Evolutionary conservation across 2,888 invertebrate species (phyloP).

Genomic region (Piscicola geometra): DNA sequence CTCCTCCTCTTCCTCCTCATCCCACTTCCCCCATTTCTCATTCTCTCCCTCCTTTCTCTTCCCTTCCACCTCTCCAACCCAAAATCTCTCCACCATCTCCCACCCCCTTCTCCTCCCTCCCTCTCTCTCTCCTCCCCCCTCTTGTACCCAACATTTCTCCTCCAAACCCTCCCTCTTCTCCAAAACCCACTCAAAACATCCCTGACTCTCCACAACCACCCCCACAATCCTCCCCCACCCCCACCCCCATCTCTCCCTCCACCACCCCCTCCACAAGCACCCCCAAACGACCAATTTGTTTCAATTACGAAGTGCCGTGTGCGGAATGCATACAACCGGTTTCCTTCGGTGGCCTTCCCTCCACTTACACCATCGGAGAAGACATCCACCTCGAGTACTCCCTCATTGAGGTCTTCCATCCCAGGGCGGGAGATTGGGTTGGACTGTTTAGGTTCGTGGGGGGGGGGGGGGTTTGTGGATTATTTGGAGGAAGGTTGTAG

Average conservation of each 20-base stretch:
- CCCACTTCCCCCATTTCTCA: too few species aligned
- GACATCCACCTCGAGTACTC: constrained; percentile 20
- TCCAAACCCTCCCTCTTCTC: too few species aligned
- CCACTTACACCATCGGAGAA: neutral
- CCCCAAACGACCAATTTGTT: constrained; percentile 12
- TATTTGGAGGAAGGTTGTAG: too few species aligned
- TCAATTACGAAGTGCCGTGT: constrained; percentile 31
- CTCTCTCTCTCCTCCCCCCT: too few species aligned
- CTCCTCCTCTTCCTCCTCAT: too few species aligned
- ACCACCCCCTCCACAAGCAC: neutral
- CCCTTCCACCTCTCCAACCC: too few species aligned
- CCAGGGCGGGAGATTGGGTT: constrained; percentile 27
- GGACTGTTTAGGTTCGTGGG: constrained; percentile 18
- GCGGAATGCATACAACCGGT: constrained; percentile 25
- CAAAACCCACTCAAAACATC: neutral
- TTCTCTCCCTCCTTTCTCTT: too few species aligned
- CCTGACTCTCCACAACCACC: neutral
- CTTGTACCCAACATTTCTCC: too few species aligned
- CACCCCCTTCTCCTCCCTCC: too few species aligned
- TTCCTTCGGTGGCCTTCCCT: neutral
- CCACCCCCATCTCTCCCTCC: neutral
- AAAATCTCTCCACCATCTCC: too few species aligned
- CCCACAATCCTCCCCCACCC: neutral
- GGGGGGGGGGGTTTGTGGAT: neutral
- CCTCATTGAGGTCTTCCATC: constrained; percentile 1